Evolutionary conservation across 2,113 vertebrate genomes (phyloP).

Genomic region (Tragelaphus strepsiceros): DNA sequence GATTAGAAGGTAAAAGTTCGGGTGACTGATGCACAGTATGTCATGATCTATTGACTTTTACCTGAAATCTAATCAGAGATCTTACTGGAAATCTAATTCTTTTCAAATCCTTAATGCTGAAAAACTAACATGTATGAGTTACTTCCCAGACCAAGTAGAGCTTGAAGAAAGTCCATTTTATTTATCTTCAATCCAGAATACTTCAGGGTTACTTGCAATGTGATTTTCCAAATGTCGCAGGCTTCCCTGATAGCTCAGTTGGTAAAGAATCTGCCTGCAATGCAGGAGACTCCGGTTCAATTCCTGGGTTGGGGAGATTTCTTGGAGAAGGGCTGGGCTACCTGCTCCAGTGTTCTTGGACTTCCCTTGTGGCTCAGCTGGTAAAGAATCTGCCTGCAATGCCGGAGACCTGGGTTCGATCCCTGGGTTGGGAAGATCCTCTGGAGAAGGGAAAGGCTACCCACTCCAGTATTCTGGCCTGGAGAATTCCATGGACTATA

Average conservation of each 20-base stretch:
- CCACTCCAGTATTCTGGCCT: neutral
- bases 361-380: neutral
- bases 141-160: neutral
- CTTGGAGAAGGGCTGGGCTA: neutral
- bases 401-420: neutral
- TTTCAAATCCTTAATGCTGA: neutral
- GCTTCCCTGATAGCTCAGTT: neutral
- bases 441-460: neutral
- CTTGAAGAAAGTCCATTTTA: neutral
- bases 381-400: neutral
- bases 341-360: neutral
- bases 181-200: neutral
- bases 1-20: neutral
- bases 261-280: neutral
- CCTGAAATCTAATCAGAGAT: neutral
- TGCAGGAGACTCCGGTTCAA: neutral
- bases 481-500: neutral
- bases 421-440: neutral
- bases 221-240: neutral
- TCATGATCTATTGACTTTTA: neutral
- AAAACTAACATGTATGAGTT: neutral
- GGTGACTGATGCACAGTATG: neutral
- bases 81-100: neutral
- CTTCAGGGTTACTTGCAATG: neutral
- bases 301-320: neutral